Evolutionary conservation across 2,888 invertebrate genomes (phyloP).

Genomic region (Pristionchus entomophagus): DNA sequence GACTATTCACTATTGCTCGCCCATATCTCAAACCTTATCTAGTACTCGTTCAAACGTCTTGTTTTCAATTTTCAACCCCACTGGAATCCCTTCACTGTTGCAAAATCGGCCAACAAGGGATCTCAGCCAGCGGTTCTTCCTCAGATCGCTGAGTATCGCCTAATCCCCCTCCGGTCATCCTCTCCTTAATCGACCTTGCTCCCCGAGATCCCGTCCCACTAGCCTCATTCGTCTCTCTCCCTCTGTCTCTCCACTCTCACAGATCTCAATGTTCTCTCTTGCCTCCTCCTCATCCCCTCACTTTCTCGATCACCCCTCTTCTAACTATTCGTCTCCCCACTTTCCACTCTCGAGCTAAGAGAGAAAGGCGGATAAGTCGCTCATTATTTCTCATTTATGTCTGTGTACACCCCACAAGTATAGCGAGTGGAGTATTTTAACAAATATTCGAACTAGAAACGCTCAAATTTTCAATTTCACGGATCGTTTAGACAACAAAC

Average conservation of each 20-base stretch:
- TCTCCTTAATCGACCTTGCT: not conserved
- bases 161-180: not conserved
- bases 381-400: constrained; percentile 27
- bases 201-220: constrained; percentile 30
- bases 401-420: too few relatives aligned
- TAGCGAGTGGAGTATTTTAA: too few relatives aligned
- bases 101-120: too few relatives aligned
- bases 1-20: not conserved
- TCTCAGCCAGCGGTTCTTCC: not conserved
- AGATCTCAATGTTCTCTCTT: not conserved
- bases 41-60: too few relatives aligned
- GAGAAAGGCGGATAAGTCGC: constrained; percentile 24
- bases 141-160: not conserved
- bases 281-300: not conserved
- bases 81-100: too few relatives aligned
- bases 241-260: constrained; percentile 3
- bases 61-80: too few relatives aligned
- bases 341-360: not conserved
- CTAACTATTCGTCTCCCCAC: constrained; percentile 36
- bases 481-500: not conserved
- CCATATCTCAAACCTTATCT: not conserved
- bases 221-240: not conserved
- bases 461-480: not conserved
- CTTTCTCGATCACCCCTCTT: constrained; percentile 3
- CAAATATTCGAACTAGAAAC: not conserved